Evolutionary conservation across 2,113 vertebrate species (phyloP).

Genomic region (Micromys minutus): DNA sequence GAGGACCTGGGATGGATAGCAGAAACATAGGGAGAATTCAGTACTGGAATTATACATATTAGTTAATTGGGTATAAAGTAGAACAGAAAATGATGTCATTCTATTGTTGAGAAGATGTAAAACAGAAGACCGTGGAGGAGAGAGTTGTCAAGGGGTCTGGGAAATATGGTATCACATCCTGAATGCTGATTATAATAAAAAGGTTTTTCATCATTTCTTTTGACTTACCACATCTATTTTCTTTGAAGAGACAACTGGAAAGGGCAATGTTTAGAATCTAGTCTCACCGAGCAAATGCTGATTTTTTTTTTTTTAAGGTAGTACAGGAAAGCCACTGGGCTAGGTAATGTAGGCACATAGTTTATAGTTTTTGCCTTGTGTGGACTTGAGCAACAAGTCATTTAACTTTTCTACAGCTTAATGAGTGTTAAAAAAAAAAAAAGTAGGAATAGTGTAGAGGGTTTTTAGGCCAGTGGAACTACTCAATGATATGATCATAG

Average conservation of each 20-base stretch:
- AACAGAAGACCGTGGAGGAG: background rate
- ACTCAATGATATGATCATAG: background rate
- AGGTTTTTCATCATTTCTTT: background rate
- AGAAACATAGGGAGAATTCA: background rate
- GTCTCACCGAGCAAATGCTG: background rate
- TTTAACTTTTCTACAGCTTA: background rate
- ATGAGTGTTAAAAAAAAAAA: background rate
- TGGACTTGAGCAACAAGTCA: background rate
- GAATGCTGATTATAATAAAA: background rate
- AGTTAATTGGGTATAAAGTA: background rate
- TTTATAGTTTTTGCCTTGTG: background rate
- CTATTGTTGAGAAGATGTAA: background rate
- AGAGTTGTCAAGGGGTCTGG: background rate
- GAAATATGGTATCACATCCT: background rate
- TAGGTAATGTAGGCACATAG: background rate
- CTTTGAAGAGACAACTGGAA: background rate
- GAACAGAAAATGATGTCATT: background rate
- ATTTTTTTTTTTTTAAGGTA: background rate
- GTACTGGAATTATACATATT: background rate
- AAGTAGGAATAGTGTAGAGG: background rate
- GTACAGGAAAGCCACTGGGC: background rate
- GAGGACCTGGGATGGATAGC: background rate
- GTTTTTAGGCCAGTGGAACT: background rate
- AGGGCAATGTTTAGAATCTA: background rate
- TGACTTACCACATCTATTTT: background rate